Percentiles rank a stretch among this genome's conserved stretches.
phyloP scores from a whole-genome alignment of 2,888 invertebrate genomes.

The Celastrina argiolus region DNA sequence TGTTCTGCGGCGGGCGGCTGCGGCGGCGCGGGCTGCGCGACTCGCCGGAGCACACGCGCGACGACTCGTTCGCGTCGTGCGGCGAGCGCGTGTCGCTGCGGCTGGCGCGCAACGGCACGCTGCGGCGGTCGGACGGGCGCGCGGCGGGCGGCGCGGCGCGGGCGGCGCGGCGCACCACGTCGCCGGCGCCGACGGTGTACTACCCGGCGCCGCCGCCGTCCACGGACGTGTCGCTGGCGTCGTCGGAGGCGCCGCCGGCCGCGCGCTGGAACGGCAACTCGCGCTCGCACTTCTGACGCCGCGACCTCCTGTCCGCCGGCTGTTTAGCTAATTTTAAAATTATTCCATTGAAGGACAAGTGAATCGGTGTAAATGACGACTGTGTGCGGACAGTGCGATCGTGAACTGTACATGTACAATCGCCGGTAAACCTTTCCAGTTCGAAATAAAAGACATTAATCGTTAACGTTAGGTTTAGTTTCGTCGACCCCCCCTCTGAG shows the following conservation, averaged over 20 bases:
- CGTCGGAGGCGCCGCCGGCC: constrained; percentile 37
- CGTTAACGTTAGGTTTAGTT: constrained; percentile 3
- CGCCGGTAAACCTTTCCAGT: constrained; percentile 8
- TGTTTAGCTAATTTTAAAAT: constrained; percentile 26
- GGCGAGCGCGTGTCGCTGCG: constrained; percentile 86
- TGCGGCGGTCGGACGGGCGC: constrained; percentile 51
- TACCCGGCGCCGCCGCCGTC: constrained; percentile 49
- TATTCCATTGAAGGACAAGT: constrained; percentile 21
- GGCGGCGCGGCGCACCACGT: constrained; percentile 32
- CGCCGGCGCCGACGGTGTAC: constrained; percentile 53
- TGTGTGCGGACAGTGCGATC: not conserved
- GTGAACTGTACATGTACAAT: not conserved
- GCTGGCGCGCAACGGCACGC: constrained; percentile 65
- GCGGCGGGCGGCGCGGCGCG: constrained; percentile 44
- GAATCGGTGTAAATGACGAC: not conserved
- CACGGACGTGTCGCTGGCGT: constrained; percentile 37
- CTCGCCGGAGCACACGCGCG: constrained; percentile 83
- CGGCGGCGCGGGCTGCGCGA: constrained; percentile 74
- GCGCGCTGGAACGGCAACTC: constrained; percentile 51
- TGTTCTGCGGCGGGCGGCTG: constrained; percentile 83
- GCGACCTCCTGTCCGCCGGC: constrained; percentile 26
- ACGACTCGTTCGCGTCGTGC: constrained; percentile 89
- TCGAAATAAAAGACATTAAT: constrained; percentile 13
- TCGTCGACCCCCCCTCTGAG: not conserved
- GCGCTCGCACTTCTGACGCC: constrained; percentile 46